Base-by-base conservation (phyloP, 92 coral and sea anemone species). In the Parazoanthus atlanticus region DNA sequence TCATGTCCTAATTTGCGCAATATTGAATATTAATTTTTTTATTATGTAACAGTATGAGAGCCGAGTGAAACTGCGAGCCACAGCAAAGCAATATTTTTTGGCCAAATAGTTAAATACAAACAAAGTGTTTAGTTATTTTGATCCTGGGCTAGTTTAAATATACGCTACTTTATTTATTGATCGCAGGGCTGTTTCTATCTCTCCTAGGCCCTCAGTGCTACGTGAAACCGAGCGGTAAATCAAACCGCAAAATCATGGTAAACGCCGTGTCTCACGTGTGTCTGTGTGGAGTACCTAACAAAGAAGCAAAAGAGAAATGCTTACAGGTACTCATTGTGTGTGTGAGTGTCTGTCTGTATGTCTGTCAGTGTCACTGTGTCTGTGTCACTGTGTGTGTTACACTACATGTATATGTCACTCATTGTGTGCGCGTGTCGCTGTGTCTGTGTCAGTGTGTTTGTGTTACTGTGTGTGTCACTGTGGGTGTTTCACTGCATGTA, bases 151-250 rank as follows among this genome's bases (percentile, higher is more conserved):
- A 8, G 69, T 31, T 82, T 80, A 26, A 73, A 12, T 73, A 47
- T 16, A 28, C 32, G n/a, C 28, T 78, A 19, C 2, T 3, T 85
- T 23, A 40, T 40, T 40, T 5, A 8, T 40, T 40, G 6, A 40
- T 40, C 6, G 43, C 43, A 38, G 6, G 6, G 49, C 1, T 46
- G 12, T 74, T 41, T 90, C 21, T 90, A 33, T 29, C 25, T 0
- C 21, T 52, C 79, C 26, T 77, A 96, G 99, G 99, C 40, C 98
- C 98, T 4, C 98, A 94, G 86, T 94, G 97, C 76, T 95, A 95
- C 79, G 96, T 95, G 41, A 95, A 95, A 43, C 98, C 99, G 73
- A 96, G 98, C 79, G 99, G 99, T 10, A 96, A 96, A 90, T 95
- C 97, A 5, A 96, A 96, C 82, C 93, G 98, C 9, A 96, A 96